Conservation (phyloP, 2,888 invertebrate species). For the Drosophila pegasa region DNA sequence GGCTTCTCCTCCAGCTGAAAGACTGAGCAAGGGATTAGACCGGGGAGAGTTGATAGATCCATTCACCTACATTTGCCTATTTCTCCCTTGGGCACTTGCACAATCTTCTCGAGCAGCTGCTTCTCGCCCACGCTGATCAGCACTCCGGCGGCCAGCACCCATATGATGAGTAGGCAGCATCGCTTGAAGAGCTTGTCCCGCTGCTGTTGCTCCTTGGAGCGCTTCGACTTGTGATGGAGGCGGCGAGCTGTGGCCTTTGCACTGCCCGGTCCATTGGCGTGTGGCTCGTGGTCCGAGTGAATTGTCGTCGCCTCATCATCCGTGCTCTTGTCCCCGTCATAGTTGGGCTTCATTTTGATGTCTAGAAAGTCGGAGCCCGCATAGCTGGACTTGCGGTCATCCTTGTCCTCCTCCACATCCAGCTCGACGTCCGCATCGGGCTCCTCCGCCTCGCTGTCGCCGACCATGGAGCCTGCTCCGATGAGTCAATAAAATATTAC, state of each 20-base stretch:
- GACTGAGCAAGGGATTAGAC: conserved; percentile 33
- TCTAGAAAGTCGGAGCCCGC: conserved; percentile 71
- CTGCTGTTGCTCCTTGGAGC: conserved; percentile 65
- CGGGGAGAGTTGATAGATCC: not conserved
- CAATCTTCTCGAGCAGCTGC: conserved; percentile 79
- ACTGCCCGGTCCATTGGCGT: conserved; percentile 57
- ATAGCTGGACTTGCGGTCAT: conserved; percentile 52
- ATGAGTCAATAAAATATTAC: conserved; percentile 32
- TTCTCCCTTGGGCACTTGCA: conserved; percentile 79
- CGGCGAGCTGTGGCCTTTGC: conserved; percentile 61
- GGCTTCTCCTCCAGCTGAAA: conserved; percentile 75
- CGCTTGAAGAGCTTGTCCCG: conserved; percentile 75
- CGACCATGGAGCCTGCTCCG: conserved; percentile 63
- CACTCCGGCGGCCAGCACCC: conserved; percentile 78
- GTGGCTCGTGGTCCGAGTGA: conserved; percentile 76
- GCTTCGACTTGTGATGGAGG: conserved; percentile 69
- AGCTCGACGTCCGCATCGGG: conserved; percentile 15
- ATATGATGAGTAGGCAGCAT: conserved; percentile 76
- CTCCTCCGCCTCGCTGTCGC: conserved; percentile 62
- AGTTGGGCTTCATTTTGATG: conserved; percentile 35
- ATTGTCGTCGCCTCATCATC: conserved; percentile 80
- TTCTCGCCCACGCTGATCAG: conserved; percentile 83
- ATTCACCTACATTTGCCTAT: conserved; percentile 73
- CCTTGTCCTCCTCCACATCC: conserved; percentile 47
- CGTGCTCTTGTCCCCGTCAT: conserved; percentile 62